Evolutionary conservation across 1,140 invertebrate species (phyloP), one percentile per base, ranked within the genome.

Genomic region (Pinna nobilis): DNA sequence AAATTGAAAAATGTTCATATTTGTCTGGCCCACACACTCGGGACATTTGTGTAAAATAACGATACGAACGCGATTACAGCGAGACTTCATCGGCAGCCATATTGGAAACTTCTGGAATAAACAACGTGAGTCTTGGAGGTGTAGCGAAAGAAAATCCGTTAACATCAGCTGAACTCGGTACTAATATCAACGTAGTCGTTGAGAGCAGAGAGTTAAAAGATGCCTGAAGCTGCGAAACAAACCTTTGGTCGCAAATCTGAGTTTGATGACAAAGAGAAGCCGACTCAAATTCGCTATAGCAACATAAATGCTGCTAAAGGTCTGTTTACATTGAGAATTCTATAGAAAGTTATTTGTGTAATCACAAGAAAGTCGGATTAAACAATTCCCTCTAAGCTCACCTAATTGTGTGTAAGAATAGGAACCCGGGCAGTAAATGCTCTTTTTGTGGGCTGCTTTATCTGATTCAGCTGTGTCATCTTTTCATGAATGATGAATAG

Each of bases 241-340:
- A 65, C 13, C 13, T 53, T 18, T 18, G 59, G 41, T 18, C 84
- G 80, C 59, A 80, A 70, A 73, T 84, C 86, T 7, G 82, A 86
- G 70, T 89, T 88, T 60, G 79, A 91, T 76, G 91, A 92, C 77
- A 97, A 97, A 92, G 96, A 94, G 82, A 98, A 98, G 90, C 97
- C 97, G 15, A 92, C 93, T 18, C 96, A 98, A 91, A 97, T 99
- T 86, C 93, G 98, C 55, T 91, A 92, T 69, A 98, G 96, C 83
- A 99, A 99, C 88, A 99, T 99, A 75, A 94, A 94, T 88, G 98
- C 98, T 76, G 98, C 97, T 30, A 99, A 99, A 94, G 96, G 97
- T 98, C 69, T 68, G 77, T 79, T 79, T 74, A 76, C 67, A 70
- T 33, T 11, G n/a, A 32, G 33, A 15, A 18, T 47, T 47, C 44